Evolutionary conservation across 1,140 invertebrate genomes (phyloP).

Genomic region (Lordiphosa collinella): DNA sequence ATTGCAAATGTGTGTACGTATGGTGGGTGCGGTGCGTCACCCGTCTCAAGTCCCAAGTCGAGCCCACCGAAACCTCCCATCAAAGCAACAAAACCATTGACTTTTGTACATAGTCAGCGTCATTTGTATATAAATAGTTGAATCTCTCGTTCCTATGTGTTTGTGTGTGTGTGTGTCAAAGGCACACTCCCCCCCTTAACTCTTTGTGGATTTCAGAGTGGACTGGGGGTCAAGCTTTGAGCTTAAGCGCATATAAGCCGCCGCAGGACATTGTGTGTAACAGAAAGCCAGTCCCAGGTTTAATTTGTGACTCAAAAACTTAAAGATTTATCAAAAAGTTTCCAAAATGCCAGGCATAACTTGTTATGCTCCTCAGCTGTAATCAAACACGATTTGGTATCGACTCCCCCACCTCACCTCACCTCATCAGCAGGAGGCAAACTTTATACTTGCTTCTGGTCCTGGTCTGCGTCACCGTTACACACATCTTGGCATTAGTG

Average conservation of each 20-base stretch:
- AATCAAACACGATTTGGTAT: slow-evolving; percentile 72
- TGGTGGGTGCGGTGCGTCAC: slow-evolving; percentile 18
- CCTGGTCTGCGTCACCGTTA: slow-evolving; percentile 38
- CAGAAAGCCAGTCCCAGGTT: slow-evolving; percentile 30
- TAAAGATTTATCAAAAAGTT: slow-evolving; percentile 49
- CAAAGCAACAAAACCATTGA: slow-evolving; percentile 63
- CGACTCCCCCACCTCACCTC: not conserved
- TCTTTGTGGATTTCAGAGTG: slow-evolving; percentile 37
- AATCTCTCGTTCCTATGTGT: slow-evolving; percentile 8
- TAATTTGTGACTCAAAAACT: slow-evolving; percentile 60
- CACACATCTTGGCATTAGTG: slow-evolving; percentile 72
- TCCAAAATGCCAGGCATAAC: slow-evolving; percentile 26
- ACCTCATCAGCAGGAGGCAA: slow-evolving; percentile 3
- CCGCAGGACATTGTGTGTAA: slow-evolving; percentile 57
- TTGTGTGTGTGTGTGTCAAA: slow-evolving; percentile 43
- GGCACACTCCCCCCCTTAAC: slow-evolving; percentile 31
- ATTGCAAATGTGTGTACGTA: not conserved
- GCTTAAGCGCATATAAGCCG: slow-evolving; percentile 75
- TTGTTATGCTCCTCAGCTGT: slow-evolving; percentile 74
- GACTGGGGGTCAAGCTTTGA: slow-evolving; percentile 58
- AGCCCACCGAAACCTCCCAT: slow-evolving; percentile 26
- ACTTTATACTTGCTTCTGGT: slow-evolving; percentile 25
- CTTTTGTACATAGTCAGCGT: slow-evolving; percentile 74
- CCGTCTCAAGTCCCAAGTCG: slow-evolving; percentile 3
- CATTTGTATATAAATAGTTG: slow-evolving; percentile 74